A percentile compares a stretch with the other conserved stretches of the same genome.
Conservation (phyloP, 2,797 vertebrate genomes). For the Mallotus villosus region DNA sequence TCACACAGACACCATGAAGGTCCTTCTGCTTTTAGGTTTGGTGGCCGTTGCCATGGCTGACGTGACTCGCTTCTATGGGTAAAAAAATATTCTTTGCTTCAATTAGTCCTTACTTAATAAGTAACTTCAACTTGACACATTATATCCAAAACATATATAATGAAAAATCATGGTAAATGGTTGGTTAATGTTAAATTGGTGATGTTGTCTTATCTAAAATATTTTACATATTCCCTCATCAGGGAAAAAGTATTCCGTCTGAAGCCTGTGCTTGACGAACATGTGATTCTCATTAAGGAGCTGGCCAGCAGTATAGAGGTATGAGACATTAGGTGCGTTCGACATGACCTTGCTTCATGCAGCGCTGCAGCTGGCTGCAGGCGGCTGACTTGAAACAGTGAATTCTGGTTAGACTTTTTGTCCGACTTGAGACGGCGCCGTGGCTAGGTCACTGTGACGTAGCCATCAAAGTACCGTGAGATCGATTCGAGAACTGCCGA, state of each 20-base stretch:
- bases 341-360: too few relatives aligned
- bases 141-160: not conserved
- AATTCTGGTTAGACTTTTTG: too few relatives aligned
- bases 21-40: slow-evolving; percentile 78
- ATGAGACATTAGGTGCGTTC: too few relatives aligned
- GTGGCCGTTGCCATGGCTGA: slow-evolving; percentile 76
- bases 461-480: too few relatives aligned
- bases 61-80: slow-evolving; percentile 81
- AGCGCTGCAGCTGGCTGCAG: too few relatives aligned
- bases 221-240: slow-evolving; percentile 6
- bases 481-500: too few relatives aligned
- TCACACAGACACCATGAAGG: slow-evolving; percentile 79
- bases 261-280: slow-evolving; percentile 74
- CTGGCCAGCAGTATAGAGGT: slow-evolving; percentile 80
- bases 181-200: not conserved
- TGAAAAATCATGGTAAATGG: not conserved
- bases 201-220: not conserved
- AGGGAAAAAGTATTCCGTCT: slow-evolving; percentile 91
- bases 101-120: not conserved
- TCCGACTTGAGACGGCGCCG: too few relatives aligned
- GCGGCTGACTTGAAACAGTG: too few relatives aligned
- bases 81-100: slow-evolving; percentile 48
- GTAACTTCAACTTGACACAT: not conserved
- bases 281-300: slow-evolving; percentile 80
- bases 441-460: too few relatives aligned